phyloP scores from a whole-genome alignment of 2,888 invertebrate genomes.

The Sylvicola cinctus region DNA sequence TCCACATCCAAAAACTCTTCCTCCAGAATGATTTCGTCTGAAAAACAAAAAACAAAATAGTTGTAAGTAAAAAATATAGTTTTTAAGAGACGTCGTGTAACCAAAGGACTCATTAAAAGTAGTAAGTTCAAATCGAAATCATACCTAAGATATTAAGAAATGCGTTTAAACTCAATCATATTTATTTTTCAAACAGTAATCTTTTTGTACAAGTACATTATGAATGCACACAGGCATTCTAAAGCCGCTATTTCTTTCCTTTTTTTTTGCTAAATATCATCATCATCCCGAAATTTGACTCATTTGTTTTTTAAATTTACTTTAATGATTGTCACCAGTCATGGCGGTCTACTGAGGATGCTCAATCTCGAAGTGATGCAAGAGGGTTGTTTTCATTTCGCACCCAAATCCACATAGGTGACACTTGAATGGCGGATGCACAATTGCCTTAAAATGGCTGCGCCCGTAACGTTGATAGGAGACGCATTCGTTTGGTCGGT shows the following conservation, averaged over 20 bases:
- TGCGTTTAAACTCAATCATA: too few species aligned
- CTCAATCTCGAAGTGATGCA: slow-evolving; percentile 14
- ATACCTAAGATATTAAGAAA: too few species aligned
- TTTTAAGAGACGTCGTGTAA: background rate
- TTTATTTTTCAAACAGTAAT: too few species aligned
- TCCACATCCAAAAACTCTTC: background rate
- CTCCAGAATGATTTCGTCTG: background rate
- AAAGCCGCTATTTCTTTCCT: too few species aligned
- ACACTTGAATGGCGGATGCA: slow-evolving; percentile 14
- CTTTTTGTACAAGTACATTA: too few species aligned
- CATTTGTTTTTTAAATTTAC: too few species aligned
- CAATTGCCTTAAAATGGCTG: slow-evolving; percentile 11
- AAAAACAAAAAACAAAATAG: background rate
- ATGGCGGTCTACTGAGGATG: too few species aligned
- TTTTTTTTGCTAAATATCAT: too few species aligned
- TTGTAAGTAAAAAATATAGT: background rate
- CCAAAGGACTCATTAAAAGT: background rate
- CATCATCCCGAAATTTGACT: too few species aligned
- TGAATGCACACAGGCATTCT: too few species aligned
- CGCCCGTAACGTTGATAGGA: slow-evolving; percentile 17
- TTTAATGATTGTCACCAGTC: too few species aligned
- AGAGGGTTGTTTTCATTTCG: slow-evolving; percentile 12
- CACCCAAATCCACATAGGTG: slow-evolving; percentile 18
- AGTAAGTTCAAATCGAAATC: too few species aligned
- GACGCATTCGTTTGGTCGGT: slow-evolving; percentile 10